phyloP scores from a whole-genome alignment of 2,888 invertebrate genomes.

The Cosmopolites sordidus region DNA sequence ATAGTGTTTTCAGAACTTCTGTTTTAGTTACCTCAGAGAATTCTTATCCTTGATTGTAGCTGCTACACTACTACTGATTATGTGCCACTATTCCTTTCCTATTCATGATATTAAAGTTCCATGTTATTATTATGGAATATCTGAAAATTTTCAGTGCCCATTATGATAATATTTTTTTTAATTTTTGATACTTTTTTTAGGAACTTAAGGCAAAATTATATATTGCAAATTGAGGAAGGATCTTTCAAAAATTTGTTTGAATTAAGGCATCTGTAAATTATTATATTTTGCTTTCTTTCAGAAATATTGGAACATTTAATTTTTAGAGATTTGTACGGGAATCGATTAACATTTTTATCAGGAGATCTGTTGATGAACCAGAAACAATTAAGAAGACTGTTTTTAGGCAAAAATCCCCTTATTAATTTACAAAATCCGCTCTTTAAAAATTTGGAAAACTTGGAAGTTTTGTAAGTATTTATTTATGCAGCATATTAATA shows the following conservation, averaged over 20 bases:
- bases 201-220: constrained; percentile 19
- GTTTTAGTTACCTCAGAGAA: too few relatives aligned
- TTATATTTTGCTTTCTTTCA: not conserved
- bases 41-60: too few relatives aligned
- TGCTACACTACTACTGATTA: too few relatives aligned
- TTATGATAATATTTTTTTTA: too few relatives aligned
- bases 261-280: constrained; percentile 24
- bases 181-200: constrained; percentile 14
- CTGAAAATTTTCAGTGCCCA: too few relatives aligned
- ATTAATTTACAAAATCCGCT: constrained; percentile 11
- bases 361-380: constrained; percentile 9
- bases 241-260: constrained; percentile 18
- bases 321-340: constrained; percentile 23
- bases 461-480: constrained; percentile 22
- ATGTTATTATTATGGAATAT: too few relatives aligned
- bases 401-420: constrained; percentile 20
- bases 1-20: too few relatives aligned
- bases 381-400: constrained; percentile 13
- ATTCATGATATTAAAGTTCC: too few relatives aligned
- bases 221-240: constrained; percentile 12
- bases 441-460: constrained; percentile 16
- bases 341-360: constrained; percentile 11
- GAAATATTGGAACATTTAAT: not conserved
- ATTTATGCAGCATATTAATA: too few relatives aligned
- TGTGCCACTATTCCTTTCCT: too few relatives aligned